Evolutionary conservation across 1,140 invertebrate species (phyloP).

Genomic region (Tyrophagus putrescentiae): DNA sequence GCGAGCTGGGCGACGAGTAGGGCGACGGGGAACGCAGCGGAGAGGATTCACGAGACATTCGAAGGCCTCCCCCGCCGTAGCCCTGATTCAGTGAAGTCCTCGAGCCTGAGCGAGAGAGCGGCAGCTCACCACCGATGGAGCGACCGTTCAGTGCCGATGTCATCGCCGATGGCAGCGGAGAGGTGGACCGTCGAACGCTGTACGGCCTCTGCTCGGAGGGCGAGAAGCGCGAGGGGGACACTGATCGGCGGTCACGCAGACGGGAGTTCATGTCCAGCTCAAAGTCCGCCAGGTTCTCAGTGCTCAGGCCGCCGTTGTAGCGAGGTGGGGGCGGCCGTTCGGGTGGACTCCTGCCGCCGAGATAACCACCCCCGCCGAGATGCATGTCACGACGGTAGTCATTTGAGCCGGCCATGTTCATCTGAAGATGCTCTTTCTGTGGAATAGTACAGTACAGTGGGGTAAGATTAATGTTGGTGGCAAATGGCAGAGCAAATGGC

Average conservation of each 20-base stretch:
- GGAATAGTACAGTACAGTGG: too few species aligned
- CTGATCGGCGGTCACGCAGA: neutral
- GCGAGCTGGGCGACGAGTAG: neutral
- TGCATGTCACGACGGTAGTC: neutral
- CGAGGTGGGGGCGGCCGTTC: conserved; percentile 2
- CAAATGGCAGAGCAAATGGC: too few species aligned
- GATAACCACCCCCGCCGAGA: conserved; percentile 1
- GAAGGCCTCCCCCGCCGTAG: neutral
- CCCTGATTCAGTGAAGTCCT: neutral
- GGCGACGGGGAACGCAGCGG: neutral
- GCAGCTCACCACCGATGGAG: neutral
- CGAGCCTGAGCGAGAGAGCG: conserved; percentile 1
- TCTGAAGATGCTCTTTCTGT: too few species aligned
- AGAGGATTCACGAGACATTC: neutral
- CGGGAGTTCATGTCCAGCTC: neutral
- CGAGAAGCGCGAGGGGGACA: neutral
- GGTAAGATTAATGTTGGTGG: too few species aligned
- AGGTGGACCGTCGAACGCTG: neutral
- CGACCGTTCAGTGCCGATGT: neutral
- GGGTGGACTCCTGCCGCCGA: neutral
- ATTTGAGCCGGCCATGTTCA: too few species aligned
- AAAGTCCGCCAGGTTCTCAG: neutral
- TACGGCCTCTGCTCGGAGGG: neutral
- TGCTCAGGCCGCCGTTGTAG: neutral
- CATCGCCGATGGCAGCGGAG: neutral